phyloP scores from a whole-genome alignment of 2,888 invertebrate genomes.

The Marasmarcha lunaedactyla region DNA sequence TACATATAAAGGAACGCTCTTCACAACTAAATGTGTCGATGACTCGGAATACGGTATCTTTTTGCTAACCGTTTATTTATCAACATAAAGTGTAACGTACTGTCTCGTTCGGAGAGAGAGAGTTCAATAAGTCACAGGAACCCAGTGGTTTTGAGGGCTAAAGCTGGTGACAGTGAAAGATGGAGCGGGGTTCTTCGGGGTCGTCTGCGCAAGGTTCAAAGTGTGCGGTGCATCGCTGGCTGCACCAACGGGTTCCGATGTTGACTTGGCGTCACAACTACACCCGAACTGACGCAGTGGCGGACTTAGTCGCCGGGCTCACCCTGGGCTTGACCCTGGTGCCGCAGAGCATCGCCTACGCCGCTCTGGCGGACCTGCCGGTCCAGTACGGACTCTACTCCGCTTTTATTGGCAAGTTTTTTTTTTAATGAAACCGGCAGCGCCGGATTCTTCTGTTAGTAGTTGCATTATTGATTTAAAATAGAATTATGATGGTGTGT shows the following conservation, averaged over 20 bases:
- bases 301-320: constrained; percentile 89
- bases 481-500: too few relatives aligned
- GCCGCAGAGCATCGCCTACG: constrained; percentile 94
- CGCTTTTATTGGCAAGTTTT: constrained; percentile 79
- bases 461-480: too few relatives aligned
- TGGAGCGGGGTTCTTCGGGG: constrained; percentile 6
- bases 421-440: too few relatives aligned
- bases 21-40: too few relatives aligned
- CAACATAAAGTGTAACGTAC: too few relatives aligned
- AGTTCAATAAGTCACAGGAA: too few relatives aligned
- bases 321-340: constrained; percentile 92
- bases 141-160: background rate
- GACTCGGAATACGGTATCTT: too few relatives aligned
- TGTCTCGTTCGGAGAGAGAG: too few relatives aligned
- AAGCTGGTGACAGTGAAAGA: background rate
- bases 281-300: constrained; percentile 74
- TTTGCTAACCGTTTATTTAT: too few relatives aligned
- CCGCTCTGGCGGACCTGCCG: constrained; percentile 84
- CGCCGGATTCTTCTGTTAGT: too few relatives aligned
- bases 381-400: constrained; percentile 95
- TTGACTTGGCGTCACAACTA: constrained; percentile 78
- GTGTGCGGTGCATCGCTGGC: constrained; percentile 21
- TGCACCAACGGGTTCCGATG: constrained; percentile 53
- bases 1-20: too few relatives aligned
- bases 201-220: constrained; percentile 8